Evolutionary conservation across 30 jellyfish, hydroid and myxozoan genomes (phyloP), one percentile per base, ranked within the genome.

Genomic region (Pseudorhiza aurosa): DNA sequence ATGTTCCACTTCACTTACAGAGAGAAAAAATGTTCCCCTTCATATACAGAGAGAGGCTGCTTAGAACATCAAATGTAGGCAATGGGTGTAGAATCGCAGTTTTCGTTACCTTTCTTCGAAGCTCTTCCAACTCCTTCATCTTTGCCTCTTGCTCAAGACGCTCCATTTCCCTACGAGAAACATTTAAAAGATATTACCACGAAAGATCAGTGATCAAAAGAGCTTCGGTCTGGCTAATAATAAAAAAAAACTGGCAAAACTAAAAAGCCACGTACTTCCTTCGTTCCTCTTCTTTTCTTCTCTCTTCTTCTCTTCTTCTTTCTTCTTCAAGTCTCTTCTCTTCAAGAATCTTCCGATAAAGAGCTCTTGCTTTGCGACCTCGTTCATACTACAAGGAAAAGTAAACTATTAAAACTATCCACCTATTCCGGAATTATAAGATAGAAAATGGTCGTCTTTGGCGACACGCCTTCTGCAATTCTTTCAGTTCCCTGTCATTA

Each of bases 251-350:
- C 25, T 5, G 25, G 5, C 5, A 4, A 4, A 50, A 22, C 26
- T n/a, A 14, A 5, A 24, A 11, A 8, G 1, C 19, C 12, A 65
- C 95, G 19, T 58, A 92, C 98, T 68, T 85, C 46, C 86, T 40
- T 56, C 87, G 78, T 58, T 85, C 98, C 59, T 92, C 98, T 87
- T 92, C 98, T 56, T 63, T 74, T 36, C 93, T 50, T 9, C 98
- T 64, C 37, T 92, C 95, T 58, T 85, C 96, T 80, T 92, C 98
- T 17, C 97, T 88, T 29, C 81, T 70, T 36, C 98, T 42, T 80
- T 92, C 98, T 59, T 92, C 98, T 67, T 92, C 98, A 36, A 85
- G 88, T 35, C 98, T 84, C 42, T 92, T 92, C 75, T 86, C 95
- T 77, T 92, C 98, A 72, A 92, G 81, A 75, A 92, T 42, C 8